Conservation (phyloP, 1,140 invertebrate genomes). For the Acromyrmex charruanus region DNA sequence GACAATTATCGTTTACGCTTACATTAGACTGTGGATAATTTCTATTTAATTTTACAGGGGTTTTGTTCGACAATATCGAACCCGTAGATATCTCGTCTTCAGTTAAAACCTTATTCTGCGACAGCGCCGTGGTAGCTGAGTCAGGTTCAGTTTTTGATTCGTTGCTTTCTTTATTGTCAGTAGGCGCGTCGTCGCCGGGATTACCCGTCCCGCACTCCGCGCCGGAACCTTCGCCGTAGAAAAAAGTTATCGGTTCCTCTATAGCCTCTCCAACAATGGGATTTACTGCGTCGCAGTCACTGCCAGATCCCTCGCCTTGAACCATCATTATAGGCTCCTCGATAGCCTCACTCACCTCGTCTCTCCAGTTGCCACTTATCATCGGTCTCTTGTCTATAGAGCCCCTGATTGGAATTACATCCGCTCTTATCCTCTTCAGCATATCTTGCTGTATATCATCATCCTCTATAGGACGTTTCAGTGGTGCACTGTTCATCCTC, state of each 20-base stretch:
- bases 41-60: slow-evolving; percentile 71
- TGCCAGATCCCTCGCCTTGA: slow-evolving; percentile 91
- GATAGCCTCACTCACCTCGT: slow-evolving; percentile 89
- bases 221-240: slow-evolving; percentile 92
- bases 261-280: slow-evolving; percentile 89
- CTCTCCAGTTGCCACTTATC: slow-evolving; percentile 78
- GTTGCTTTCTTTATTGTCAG: slow-evolving; percentile 79
- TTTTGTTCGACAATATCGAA: slow-evolving; percentile 66
- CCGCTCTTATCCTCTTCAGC: slow-evolving; percentile 81
- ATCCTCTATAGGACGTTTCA: slow-evolving; percentile 82
- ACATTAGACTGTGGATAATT: slow-evolving; percentile 74
- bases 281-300: slow-evolving; percentile 89
- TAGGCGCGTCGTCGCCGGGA: slow-evolving; percentile 82
- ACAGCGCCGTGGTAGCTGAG: slow-evolving; percentile 67
- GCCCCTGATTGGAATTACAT: slow-evolving; percentile 79
- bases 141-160: slow-evolving; percentile 80
- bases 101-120: slow-evolving; percentile 80
- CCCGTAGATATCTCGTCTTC: slow-evolving; percentile 80
- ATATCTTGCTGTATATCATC: slow-evolving; percentile 77
- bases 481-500: slow-evolving; percentile 76
- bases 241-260: slow-evolving; percentile 90
- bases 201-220: slow-evolving; percentile 91
- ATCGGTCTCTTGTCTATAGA: slow-evolving; percentile 79
- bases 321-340: slow-evolving; percentile 92
- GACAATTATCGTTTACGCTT: slow-evolving; percentile 76